Percentiles rank a stretch among this genome's conserved stretches.
These are phyloP conservation scores for Pachyuromys duprasi DNA, from an alignment of 2,797 vertebrate species.

Conservation along the genomic window DNA sequence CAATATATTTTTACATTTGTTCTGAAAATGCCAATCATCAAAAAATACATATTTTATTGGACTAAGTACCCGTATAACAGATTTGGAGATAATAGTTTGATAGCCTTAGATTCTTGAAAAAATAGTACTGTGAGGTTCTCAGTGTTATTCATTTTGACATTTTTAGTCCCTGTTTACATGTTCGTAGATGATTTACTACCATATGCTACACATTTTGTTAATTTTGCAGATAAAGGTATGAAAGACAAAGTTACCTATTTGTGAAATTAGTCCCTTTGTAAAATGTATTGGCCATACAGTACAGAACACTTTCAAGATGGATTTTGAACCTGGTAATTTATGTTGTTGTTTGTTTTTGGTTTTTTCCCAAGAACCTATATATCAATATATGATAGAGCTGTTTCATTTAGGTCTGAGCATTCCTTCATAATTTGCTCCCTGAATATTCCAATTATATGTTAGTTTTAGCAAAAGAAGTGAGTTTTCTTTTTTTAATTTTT, in stretches of 20 bases:
- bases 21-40: not conserved
- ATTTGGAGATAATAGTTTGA: not conserved
- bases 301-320: not conserved
- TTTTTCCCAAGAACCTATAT: not conserved
- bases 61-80: not conserved
- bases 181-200: not conserved
- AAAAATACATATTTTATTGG: not conserved
- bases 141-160: not conserved
- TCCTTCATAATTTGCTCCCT: no score
- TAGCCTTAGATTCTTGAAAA: not conserved
- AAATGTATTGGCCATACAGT: not conserved
- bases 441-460: not conserved
- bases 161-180: not conserved
- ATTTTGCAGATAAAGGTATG: not conserved
- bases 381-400: not conserved
- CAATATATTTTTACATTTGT: not conserved
- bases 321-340: not conserved
- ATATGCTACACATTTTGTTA: not conserved
- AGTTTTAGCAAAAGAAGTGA: not conserved
- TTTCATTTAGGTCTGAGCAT: no score
- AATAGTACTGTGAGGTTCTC: not conserved
- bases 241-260: not conserved
- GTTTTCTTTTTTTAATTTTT: not conserved
- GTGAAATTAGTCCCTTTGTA: not conserved
- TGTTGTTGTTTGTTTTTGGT: not conserved